Conservation (phyloP, 2,113 vertebrate genomes). For the pig (Sus scrofa) region T2T-Sscrofa CM000813.6:23817001-23817500, state of each 20-base stretch:
- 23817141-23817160: background rate
- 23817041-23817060: background rate
- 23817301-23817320: background rate
- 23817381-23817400: background rate
- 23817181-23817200: background rate
- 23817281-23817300: too few species aligned
- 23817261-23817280: background rate
- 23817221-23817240: background rate
- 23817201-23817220: background rate
- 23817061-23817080: background rate
- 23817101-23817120: background rate
- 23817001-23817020: background rate
- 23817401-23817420: background rate
- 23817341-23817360: background rate
- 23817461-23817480: background rate
- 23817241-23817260: background rate
- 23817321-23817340: background rate
- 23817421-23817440: background rate
- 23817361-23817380: background rate
- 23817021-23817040: background rate
- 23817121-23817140: accelerated
- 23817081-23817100: background rate
- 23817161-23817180: too few species aligned
- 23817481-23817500: background rate
- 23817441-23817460: too few species aligned